Conservation (phyloP, 2,113 vertebrate species). For the Barnardius zonarius region DNA sequence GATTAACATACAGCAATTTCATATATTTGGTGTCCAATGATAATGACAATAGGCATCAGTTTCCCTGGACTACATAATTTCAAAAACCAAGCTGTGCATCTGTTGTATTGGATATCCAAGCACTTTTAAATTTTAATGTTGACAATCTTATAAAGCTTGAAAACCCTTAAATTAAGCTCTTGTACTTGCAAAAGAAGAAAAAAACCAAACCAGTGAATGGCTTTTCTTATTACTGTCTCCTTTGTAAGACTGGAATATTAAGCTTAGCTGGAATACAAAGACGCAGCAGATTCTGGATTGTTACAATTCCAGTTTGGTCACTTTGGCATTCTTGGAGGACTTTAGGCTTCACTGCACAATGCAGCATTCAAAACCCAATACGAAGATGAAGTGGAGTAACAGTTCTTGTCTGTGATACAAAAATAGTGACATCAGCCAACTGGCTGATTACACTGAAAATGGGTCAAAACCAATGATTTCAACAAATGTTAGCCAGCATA, state of each 20-base stretch:
- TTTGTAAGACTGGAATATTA: not conserved
- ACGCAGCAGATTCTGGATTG: not conserved
- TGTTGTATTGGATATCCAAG: not conserved
- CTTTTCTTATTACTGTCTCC: not conserved
- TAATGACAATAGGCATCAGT: not conserved
- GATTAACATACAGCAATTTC: not conserved
- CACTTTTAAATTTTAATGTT: not conserved
- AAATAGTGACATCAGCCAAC: not conserved
- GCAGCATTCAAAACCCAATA: not conserved
- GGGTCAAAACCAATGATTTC: not conserved
- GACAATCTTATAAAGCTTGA: not conserved
- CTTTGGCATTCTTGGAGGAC: not conserved
- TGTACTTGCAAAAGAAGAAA: not conserved
- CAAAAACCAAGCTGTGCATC: not conserved
- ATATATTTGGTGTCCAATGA: not conserved
- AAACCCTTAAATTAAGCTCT: not conserved
- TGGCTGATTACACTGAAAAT: not conserved
- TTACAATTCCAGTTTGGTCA: not conserved
- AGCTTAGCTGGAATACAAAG: not conserved
- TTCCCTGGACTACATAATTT: not conserved
- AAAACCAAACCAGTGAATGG: accelerated
- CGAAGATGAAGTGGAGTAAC: not conserved
- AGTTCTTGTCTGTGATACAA: not conserved
- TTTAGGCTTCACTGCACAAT: not conserved
- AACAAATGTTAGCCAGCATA: not conserved